phyloP scores from a whole-genome alignment of 2,888 invertebrate species.

The Drosophila macrospina region DNA sequence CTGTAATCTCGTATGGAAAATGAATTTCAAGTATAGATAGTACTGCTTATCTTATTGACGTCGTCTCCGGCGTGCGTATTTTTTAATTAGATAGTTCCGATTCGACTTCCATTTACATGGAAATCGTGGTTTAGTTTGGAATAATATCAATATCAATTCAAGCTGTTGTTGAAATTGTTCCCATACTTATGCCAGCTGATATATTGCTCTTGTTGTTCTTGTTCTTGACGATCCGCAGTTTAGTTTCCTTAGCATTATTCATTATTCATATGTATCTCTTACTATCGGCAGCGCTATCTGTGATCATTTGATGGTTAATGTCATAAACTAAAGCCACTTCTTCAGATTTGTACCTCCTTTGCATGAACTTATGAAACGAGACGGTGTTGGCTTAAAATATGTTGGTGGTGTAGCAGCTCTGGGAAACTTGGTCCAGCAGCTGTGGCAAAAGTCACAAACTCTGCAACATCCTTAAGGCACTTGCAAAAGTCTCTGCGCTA shows the following conservation, averaged over 20 bases:
- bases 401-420: conserved; percentile 23
- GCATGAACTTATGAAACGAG: conserved; percentile 63
- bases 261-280: conserved; percentile 52
- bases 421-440: conserved; percentile 63
- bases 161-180: conserved; percentile 10
- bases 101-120: conserved; percentile 20
- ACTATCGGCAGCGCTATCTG: conserved; percentile 41
- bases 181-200: conserved; percentile 20
- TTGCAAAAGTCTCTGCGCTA: conserved; percentile 59
- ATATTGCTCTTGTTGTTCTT: conserved; percentile 18
- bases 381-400: conserved; percentile 43
- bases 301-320: conserved; percentile 51
- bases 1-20: conserved; percentile 13
- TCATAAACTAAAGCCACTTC: conserved; percentile 47
- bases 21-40: conserved; percentile 1
- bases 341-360: conserved; percentile 45
- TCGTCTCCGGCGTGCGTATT: conserved; percentile 9
- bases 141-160: background rate
- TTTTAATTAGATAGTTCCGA: conserved; percentile 36
- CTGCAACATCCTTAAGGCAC: conserved; percentile 60
- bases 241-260: conserved; percentile 21
- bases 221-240: conserved; percentile 18
- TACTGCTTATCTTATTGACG: conserved; percentile 14
- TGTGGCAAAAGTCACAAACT: conserved; percentile 31
- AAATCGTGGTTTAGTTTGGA: conserved; percentile 7